Percentiles rank a stretch among this genome's conserved stretches.
These are phyloP conservation scores for Pelobates cultripes DNA, from an alignment of 2,797 vertebrate species.

Conservation along the genomic window DNA sequence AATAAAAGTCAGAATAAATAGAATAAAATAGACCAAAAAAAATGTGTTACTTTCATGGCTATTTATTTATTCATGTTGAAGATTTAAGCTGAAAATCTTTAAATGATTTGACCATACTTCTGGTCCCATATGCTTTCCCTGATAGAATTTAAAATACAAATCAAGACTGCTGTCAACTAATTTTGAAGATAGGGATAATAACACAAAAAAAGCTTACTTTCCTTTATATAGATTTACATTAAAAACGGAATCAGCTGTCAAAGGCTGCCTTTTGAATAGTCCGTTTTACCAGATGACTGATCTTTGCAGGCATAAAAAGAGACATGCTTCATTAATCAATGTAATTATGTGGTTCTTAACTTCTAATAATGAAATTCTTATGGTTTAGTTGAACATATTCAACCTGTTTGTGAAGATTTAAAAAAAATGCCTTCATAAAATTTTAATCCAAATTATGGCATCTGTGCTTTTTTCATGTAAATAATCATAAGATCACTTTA, in stretches of 20 bases:
- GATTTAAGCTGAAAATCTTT: no score
- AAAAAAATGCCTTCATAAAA: not conserved
- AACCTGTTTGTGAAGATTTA: not conserved
- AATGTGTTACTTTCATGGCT: conserved; percentile 32
- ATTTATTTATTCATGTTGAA: not conserved
- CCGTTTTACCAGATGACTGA: not conserved
- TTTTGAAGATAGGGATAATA: not conserved
- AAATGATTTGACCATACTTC: not conserved
- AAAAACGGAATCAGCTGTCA: not conserved
- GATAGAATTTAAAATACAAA: not conserved
- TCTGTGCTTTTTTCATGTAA: no score
- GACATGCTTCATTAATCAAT: not conserved
- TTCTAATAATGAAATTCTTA: not conserved
- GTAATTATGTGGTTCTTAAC: conserved; percentile 2
- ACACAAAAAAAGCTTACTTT: not conserved
- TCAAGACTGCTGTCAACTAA: not conserved
- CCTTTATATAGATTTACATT: not conserved
- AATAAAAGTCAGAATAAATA: no score
- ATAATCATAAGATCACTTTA: no score
- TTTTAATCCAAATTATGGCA: no score
- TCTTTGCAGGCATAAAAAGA: not conserved
- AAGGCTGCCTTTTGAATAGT: not conserved
- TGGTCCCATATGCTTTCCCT: not conserved
- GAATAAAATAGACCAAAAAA: not conserved
- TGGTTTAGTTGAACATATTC: not conserved